Evolutionary conservation across 2,888 invertebrate species (phyloP).

Genomic region (Strigamia crassipes): DNA sequence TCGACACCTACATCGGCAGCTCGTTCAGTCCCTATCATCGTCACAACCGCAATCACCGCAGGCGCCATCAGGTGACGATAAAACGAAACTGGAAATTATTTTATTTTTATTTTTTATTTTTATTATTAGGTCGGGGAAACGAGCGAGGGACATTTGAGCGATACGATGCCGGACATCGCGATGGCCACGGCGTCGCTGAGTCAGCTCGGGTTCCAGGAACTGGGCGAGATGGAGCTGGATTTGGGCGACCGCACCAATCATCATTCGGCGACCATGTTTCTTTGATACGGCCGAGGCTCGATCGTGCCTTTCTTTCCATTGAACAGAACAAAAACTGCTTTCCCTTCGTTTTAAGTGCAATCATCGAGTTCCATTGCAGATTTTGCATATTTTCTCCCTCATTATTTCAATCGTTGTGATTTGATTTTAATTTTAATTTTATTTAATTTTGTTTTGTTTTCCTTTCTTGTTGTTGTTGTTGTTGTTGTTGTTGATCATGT

Average conservation of each 20-base stretch:
- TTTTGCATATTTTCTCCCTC: too few species aligned
- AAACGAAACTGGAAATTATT: too few species aligned
- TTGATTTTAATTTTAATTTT: too few species aligned
- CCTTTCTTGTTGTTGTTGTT: not conserved
- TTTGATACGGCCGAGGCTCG: conserved; percentile 29
- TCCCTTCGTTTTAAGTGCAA: too few species aligned
- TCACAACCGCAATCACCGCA: conserved; percentile 54
- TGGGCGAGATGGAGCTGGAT: conserved; percentile 75
- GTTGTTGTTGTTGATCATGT: too few species aligned
- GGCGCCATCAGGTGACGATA: conserved; percentile 59
- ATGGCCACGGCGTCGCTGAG: conserved; percentile 81
- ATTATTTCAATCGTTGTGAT: too few species aligned
- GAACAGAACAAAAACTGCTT: too few species aligned
- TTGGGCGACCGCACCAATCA: conserved; percentile 70
- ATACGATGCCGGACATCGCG: conserved; percentile 79
- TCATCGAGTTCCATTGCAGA: too few species aligned
- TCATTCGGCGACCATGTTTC: conserved; percentile 53
- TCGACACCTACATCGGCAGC: conserved; percentile 53
- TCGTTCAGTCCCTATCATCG: conserved; percentile 50
- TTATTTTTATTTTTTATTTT: too few species aligned
- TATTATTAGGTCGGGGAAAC: conserved; percentile 61
- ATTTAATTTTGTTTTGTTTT: too few species aligned
- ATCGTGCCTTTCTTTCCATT: not conserved
- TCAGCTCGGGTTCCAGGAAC: conserved; percentile 68
- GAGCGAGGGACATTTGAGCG: conserved; percentile 73